Evolutionary conservation across 2,113 vertebrate genomes (phyloP), one percentile per base, ranked within the genome.

Genomic region (Hypanus sabinus): DNA sequence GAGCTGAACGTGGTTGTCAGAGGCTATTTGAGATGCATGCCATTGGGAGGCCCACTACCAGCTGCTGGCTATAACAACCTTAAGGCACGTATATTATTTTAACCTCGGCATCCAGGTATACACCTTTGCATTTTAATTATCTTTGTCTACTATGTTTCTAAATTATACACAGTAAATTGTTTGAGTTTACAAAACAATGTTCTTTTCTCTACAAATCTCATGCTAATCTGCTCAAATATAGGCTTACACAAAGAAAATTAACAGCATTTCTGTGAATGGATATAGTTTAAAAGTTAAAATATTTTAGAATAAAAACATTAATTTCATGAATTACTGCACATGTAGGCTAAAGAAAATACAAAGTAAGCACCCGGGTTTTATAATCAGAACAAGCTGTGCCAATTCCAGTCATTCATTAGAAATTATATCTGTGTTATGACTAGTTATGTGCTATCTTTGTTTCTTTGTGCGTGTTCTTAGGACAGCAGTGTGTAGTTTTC

Each of bases 191-290:
- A 73, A 92, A 68, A 93, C 70, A 62, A 27, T 62, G 83, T 90
- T 30, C 70, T 93, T 73, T 73, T 71, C 1, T 80, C 22, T 3
- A 14, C 90, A 70, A 93, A 93, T 46, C 68, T 27, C 22, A 46
- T 71, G 20, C 38, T 55, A 93, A 93, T 75, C 70, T 93, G 70
- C 30, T 93, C 70, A 46, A 93, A 93, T 73, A 22, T 10, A 75
- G 70, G 68, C 24, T 93, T 93, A 7, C 36, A 46, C 70, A 93
- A 93, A 27, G 33, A 8, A 91, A 92, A 70, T 38, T 36, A 24
- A 65, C 36, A 93, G 65, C 68, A 73, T 46, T 93, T 73, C 36
- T 73, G 22, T 38, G 33, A 10, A 93, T 11, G n/a, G 68, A 1
- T 7, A 22, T 27, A 24, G 91, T 30, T 27, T 5, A 36, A 71